Conservation (phyloP, 2,113 vertebrate species). For the Ceyx margarethae region DNA sequence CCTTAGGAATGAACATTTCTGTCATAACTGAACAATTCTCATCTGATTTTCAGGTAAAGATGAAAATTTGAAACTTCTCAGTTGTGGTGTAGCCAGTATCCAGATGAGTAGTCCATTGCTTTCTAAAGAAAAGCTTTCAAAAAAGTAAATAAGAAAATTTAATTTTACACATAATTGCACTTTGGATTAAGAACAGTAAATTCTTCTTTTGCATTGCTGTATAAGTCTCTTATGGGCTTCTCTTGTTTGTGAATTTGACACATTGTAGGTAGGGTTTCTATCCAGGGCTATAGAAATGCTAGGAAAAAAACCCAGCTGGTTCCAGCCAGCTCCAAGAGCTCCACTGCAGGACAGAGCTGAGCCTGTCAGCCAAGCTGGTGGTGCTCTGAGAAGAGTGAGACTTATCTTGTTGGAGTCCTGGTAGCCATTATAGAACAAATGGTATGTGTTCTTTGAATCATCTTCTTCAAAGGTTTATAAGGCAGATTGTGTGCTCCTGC, state of each 20-base stretch:
- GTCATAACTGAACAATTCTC: not conserved
- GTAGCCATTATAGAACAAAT: not conserved
- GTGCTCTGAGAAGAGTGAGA: not conserved
- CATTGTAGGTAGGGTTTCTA: not conserved
- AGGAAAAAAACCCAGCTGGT: not conserved
- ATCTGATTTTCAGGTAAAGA: not conserved
- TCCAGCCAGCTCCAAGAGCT: fast-evolving
- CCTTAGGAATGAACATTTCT: not conserved
- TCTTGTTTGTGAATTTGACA: not conserved
- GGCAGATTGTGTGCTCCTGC: not conserved
- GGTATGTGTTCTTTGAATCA: not conserved
- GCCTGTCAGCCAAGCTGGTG: not conserved
- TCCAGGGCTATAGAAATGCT: not conserved
- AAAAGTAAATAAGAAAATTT: not conserved
- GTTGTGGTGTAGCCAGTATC: not conserved
- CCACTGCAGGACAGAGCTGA: not conserved
- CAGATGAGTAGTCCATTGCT: not conserved
- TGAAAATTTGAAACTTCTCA: not conserved
- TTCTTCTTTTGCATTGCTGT: not conserved
- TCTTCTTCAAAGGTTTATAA: not conserved
- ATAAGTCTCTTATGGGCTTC: not conserved
- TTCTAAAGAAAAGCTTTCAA: not conserved
- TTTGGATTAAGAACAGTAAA: not conserved
- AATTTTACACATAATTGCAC: not conserved
- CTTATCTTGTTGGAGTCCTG: not conserved